Evolutionary conservation across 2,113 vertebrate species (phyloP), one percentile per base, ranked within the genome.

Genomic region (Spilogale gracilis): DNA sequence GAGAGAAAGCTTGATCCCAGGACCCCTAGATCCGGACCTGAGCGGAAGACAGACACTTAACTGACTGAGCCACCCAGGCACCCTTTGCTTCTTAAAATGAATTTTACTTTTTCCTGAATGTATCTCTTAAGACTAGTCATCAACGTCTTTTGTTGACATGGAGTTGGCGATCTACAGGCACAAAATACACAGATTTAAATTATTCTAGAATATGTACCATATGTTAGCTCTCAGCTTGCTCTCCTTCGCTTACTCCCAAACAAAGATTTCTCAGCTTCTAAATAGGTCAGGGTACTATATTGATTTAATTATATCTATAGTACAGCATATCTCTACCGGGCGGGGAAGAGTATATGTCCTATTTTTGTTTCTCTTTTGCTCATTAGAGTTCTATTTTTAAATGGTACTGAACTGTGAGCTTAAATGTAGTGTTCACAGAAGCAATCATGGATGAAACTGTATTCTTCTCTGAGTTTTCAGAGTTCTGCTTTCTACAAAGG

Each of bases 351-450:
- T 7, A 50, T 54, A 27, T 60, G 76, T n/a, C 69, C 94, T 94
- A 86, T 74, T 96, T 94, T 83, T 95, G n/a, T 88, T 92, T 78
- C 84, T 94, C 94, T 92, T 91, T 93, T 71, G 78, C 63, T 95
- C 88, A 93, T 97, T 94, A 61, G 48, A 85, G 78, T 97, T 95
- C 91, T 97, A 91, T 97, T 96, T 97, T 97, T 95, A 97, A 96
- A 84, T 21, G 23, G 20, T 13, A 43, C 54, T 61, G 58, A 93
- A 80, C 25, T 84, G 45, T 92, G 80, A 87, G 16, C 91, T 65
- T 84, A 88, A 88, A 85, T 3, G 45, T 78, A 65, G 50, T 38
- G 69, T 63, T 76, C 87, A 82, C 58, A 92, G 69, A 95, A 76
- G 67, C 65, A 94, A 25, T 58, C 74, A 50, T 30, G 25, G 23